A percentile compares a stretch with the other conserved stretches of the same genome.
These are phyloP conservation scores for Aporophyla lueneburgensis DNA, from an alignment of 2,888 invertebrate species.

Conservation along the genomic window DNA sequence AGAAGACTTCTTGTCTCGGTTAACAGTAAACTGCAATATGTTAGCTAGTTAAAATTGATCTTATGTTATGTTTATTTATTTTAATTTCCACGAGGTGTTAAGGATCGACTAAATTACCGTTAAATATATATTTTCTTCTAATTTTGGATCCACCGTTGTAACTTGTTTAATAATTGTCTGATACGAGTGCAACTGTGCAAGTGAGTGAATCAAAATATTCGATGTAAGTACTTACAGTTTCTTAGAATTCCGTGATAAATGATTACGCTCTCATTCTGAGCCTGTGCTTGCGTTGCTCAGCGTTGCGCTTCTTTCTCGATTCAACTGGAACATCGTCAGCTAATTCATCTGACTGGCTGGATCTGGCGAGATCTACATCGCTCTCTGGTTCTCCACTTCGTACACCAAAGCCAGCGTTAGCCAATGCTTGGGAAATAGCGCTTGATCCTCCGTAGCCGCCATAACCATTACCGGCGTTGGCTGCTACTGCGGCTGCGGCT, in stretches of 20 bases:
- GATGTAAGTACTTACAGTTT: slow-evolving; percentile 51
- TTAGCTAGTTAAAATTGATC: not conserved
- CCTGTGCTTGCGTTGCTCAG: slow-evolving; percentile 35
- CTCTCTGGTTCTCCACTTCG: slow-evolving; percentile 51
- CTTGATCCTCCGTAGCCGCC: slow-evolving; percentile 59
- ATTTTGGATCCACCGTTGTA: not conserved
- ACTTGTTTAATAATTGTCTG: not conserved
- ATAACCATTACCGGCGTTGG: slow-evolving; percentile 31
- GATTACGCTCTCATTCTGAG: slow-evolving; percentile 61
- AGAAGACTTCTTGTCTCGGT: not conserved
- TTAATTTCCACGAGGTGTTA: not conserved
- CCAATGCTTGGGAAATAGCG: slow-evolving; percentile 59
- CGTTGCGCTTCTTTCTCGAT: slow-evolving; percentile 61
- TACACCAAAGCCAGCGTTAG: slow-evolving; percentile 49
- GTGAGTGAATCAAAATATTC: not conserved
- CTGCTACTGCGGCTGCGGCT: slow-evolving; percentile 36
- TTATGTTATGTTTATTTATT: not conserved
- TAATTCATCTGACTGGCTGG: slow-evolving; percentile 15
- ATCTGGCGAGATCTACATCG: slow-evolving; percentile 27
- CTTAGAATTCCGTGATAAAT: slow-evolving; percentile 23
- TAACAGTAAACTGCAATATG: not conserved
- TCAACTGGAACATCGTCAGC: slow-evolving; percentile 30
- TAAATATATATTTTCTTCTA: not conserved
- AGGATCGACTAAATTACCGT: not conserved
- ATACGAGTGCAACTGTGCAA: not conserved